Evolutionary conservation across 2,797 vertebrate genomes (phyloP), one percentile per base, ranked within the genome.

Genomic region (Anabacerthia variegaticeps): DNA sequence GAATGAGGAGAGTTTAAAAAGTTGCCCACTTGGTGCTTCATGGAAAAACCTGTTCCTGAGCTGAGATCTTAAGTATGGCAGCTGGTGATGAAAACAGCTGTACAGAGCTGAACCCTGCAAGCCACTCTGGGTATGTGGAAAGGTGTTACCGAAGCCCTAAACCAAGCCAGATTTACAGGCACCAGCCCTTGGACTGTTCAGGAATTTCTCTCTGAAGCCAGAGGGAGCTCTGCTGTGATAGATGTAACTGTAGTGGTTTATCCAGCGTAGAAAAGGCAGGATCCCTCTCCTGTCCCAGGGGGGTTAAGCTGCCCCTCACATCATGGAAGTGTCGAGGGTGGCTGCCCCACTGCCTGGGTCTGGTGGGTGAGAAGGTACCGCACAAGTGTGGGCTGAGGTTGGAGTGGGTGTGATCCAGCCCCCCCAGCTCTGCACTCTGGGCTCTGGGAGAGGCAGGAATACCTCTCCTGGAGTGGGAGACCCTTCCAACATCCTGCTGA

Each of bases 331-430:
- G 61, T 16, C 0, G 0, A 12, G 15, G 27, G 18, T 56, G 30
- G 18, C 48, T 46, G 59, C 30, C 28, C 39, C 0, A 0, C 28
- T 2, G 3, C 49, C 20, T 9, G 0, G 0, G 20, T n/a, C 37
- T 65, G 37, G 12, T 32, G 22, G 26, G 28, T 44, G 43, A 79
- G 36, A 51, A 71, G 22, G 46, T 43, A 30, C 51, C 23, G 8
- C 21, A 17, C 32, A 27, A 19, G 7, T 48, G 34, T 72, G 23
- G 41, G 58, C 41, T 48, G 55, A 68, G 34, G 19, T 9, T 75
- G 39, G 34, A 73, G 20, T 36, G 8, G 48, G 39, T 67, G 10
- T 1, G 12, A 56, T 9, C 9, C 10, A 20, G 34, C 7, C 44
- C 30, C 10, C 54, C 11, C 44, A 61, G 65, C 43, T 82, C 62